Evolutionary conservation across 1,140 invertebrate genomes (phyloP), one percentile per base, ranked within the genome.

Genomic region (Telenomus remus): DNA sequence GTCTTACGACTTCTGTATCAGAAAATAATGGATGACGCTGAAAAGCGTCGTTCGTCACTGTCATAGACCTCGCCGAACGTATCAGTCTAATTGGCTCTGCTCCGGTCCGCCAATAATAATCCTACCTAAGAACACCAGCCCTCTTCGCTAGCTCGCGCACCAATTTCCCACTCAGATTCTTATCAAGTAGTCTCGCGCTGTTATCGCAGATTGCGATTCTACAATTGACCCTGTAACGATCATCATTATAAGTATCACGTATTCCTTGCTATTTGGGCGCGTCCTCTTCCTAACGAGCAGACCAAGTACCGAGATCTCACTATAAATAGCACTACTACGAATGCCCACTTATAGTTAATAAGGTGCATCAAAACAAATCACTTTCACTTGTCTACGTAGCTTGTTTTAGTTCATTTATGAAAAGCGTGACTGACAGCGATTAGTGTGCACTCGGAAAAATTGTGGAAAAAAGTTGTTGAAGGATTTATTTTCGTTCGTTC

Each of bases 261-360:
- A 27, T 54, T 43, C n/a, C 43, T 44, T 34, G 55, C 66, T 74
- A 76, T 77, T 76, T 72, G 69, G 47, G 77, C 66, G 54, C 53
- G 33, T 69, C 69, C 69, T 64, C 71, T 73, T 69, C 61, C 69
- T 64, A 79, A 75, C 71, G 77, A 77, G 74, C 71, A 66, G 70
- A 78, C 61, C 61, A 70, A 68, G 73, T 76, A 53, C 74, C 72
- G 78, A 78, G 65, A 79, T 78, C 75, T 81, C 68, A 76, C 80
- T 84, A 84, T 84, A 83, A 84, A 84, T 84, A 84, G 82, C 79
- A 47, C 35, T 79, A 81, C 80, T 74, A 66, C 65, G 79, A 84
- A 84, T 76, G 74, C 74, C 78, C 79, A 80, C 82, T 77, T 68
- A 77, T 66, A 79, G 79, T 83, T 84, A 84, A 83, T 83, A 83